Conservation (phyloP, 2,888 invertebrate species). For the Campoplex nolae region DNA sequence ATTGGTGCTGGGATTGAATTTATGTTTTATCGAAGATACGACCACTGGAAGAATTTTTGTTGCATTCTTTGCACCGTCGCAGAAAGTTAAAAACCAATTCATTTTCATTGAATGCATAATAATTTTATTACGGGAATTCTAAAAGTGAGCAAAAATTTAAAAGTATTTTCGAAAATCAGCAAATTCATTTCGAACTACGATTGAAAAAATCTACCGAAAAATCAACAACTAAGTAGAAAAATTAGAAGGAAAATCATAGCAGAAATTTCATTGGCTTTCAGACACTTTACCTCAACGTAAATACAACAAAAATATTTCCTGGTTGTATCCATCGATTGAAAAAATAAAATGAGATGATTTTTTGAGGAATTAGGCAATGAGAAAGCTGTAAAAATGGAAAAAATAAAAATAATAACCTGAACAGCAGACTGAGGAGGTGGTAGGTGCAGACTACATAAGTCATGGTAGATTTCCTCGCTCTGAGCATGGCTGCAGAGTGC, state of each 20-base stretch:
- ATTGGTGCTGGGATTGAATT: conserved; percentile 33
- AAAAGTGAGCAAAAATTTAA: too few species aligned
- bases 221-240: too few species aligned
- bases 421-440: conserved; percentile 85
- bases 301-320: conserved; percentile 4
- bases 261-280: too few species aligned
- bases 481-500: conserved; percentile 90
- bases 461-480: conserved; percentile 98
- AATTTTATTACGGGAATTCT: too few species aligned
- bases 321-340: conserved; percentile 4
- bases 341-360: conserved; percentile 34
- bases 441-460: conserved; percentile 91
- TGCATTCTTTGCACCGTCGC: neutral
- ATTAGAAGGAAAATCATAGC: too few species aligned
- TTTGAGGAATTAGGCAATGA: conserved; percentile 11
- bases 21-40: neutral
- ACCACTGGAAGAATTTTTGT: conserved; percentile 1
- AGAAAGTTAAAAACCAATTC: neutral
- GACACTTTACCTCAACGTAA: neutral
- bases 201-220: too few species aligned
- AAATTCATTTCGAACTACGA: too few species aligned
- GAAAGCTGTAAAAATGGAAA: conserved; percentile 61
- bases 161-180: too few species aligned
- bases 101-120: too few species aligned
- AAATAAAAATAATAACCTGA: conserved; percentile 81